These are phyloP conservation scores for Sclerurus mexicanus DNA, from an alignment of 2,113 vertebrate genomes.

Conservation along the genomic window DNA sequence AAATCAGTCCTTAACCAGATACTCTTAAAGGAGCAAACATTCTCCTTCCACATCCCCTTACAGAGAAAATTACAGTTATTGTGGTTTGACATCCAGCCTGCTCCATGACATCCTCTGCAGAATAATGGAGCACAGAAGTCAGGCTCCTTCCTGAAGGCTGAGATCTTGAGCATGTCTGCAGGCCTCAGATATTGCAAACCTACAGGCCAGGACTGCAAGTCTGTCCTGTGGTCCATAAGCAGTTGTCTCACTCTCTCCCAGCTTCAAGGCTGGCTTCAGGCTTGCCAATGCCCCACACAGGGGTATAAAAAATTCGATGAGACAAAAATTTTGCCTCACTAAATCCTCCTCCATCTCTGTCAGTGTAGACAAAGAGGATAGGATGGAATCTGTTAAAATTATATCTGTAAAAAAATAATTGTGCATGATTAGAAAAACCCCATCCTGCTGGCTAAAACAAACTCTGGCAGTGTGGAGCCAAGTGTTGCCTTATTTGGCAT, in stretches of 20 bases:
- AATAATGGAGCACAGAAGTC: background rate
- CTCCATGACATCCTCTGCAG: background rate
- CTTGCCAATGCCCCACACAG: background rate
- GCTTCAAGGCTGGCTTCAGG: background rate
- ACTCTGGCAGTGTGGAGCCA: background rate
- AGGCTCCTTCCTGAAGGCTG: background rate
- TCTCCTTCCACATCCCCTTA: background rate
- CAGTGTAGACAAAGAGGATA: background rate
- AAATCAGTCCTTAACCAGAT: background rate
- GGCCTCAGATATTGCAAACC: background rate
- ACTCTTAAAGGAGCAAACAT: background rate
- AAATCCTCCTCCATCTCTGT: background rate
- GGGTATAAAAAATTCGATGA: background rate
- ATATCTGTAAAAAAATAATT: background rate
- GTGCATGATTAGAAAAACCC: background rate
- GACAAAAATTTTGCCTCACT: background rate
- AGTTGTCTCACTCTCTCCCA: background rate
- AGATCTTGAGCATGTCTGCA: background rate
- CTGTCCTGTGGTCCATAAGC: background rate
- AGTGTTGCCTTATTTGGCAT: constrained; percentile 15
- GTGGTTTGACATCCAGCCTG: background rate
- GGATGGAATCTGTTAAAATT: background rate
- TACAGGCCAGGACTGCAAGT: background rate
- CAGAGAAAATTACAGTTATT: background rate
- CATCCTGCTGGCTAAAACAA: background rate